These are phyloP conservation scores for Gnathonemus longibarbis DNA, from an alignment of 2,113 vertebrate species.

Conservation along the genomic window DNA sequence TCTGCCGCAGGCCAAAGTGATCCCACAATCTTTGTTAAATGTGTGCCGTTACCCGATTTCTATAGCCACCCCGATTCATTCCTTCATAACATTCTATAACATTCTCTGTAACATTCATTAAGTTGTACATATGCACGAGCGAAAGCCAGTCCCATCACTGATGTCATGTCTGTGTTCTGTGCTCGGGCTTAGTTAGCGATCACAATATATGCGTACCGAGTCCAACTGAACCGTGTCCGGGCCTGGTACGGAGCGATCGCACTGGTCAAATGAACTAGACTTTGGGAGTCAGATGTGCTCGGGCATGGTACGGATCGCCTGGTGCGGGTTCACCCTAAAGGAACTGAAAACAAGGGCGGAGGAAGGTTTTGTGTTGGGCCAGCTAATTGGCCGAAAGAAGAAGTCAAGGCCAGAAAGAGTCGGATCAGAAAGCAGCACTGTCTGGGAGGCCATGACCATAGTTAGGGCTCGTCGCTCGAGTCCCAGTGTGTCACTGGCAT, in stretches of 20 bases:
- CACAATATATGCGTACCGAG: not conserved
- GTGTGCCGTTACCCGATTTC: not conserved
- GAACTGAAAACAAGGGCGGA: not conserved
- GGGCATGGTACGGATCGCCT: not conserved
- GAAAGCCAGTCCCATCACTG: not conserved
- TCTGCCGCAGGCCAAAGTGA: not conserved
- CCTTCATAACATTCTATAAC: not conserved
- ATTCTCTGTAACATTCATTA: not conserved
- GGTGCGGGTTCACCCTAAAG: not conserved
- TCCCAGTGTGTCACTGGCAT: not conserved
- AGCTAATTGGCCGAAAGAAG: not conserved
- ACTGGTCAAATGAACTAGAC: not conserved
- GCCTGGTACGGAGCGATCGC: not conserved
- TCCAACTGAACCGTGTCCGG: not conserved
- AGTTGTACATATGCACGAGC: not conserved
- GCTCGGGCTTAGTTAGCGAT: not conserved
- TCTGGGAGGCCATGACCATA: not conserved
- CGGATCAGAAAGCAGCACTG: not conserved
- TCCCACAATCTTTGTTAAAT: not conserved
- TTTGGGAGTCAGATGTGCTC: not conserved
- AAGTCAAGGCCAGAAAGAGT: not conserved
- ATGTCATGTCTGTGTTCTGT: not conserved
- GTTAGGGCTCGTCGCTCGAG: not conserved
- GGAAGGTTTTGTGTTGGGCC: not conserved
- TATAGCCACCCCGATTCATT: not conserved